phyloP scores from a whole-genome alignment of 2,113 vertebrate genomes.

The Symphodus melops region DNA sequence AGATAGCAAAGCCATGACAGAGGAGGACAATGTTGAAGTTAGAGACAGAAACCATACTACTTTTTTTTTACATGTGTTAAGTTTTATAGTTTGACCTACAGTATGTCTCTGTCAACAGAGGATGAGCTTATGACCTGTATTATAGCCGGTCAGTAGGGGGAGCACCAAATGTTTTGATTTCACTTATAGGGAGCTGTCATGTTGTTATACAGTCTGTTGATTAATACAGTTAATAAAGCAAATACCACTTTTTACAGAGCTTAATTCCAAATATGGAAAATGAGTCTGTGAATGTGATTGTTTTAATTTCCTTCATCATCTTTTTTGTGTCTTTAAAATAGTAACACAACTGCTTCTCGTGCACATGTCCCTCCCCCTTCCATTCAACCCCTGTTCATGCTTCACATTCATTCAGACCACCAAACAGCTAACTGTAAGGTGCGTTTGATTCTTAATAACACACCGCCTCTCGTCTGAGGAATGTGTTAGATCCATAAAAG shows the following conservation, averaged over 20 bases:
- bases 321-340: slow-evolving; percentile 41
- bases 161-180: too few relatives aligned
- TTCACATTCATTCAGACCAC: slow-evolving; percentile 58
- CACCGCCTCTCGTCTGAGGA: slow-evolving; percentile 64
- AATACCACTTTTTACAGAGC: background rate
- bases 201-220: too few relatives aligned
- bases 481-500: slow-evolving; percentile 67
- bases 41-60: too few relatives aligned
- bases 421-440: slow-evolving; percentile 51
- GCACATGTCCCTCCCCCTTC: background rate
- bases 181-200: too few relatives aligned
- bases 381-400: slow-evolving; percentile 25
- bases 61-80: too few relatives aligned
- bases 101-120: too few relatives aligned
- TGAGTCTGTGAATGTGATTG: slow-evolving; percentile 14
- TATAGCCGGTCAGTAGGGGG: too few relatives aligned
- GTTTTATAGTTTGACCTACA: too few relatives aligned
- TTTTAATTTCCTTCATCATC: slow-evolving; percentile 23
- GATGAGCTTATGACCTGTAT: too few relatives aligned
- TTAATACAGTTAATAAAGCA: too few relatives aligned
- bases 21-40: slow-evolving; percentile 20
- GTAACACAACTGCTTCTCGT: slow-evolving; percentile 15
- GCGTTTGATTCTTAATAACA: slow-evolving; percentile 75
- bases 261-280: background rate
- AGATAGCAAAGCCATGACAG: slow-evolving; percentile 20